Conservation (phyloP, 2,888 invertebrate genomes). For the Nephrotoma flavescens region DNA sequence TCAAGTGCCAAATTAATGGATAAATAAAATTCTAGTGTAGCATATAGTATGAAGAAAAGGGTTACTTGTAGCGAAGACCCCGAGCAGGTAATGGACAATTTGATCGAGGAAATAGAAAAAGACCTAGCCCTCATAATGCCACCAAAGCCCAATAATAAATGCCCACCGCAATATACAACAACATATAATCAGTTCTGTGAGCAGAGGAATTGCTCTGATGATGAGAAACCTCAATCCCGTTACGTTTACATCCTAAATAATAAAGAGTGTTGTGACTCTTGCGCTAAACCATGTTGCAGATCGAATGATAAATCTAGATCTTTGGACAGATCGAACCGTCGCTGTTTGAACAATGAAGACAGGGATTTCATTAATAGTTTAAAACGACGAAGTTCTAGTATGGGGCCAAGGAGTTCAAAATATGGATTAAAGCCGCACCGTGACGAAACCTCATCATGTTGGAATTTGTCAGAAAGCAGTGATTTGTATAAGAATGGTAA, state of each 20-base stretch:
- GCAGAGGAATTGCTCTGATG: background rate
- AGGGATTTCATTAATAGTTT: too few relatives aligned
- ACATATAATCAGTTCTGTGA: background rate
- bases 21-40: background rate
- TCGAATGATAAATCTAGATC: too few relatives aligned
- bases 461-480: too few relatives aligned
- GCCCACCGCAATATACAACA: background rate
- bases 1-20: background rate
- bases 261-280: background rate
- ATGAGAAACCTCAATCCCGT: background rate
- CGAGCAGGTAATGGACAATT: background rate
- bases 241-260: background rate
- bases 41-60: background rate
- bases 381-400: background rate
- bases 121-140: background rate
- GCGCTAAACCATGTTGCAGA: too few relatives aligned
- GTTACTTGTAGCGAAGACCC: background rate
- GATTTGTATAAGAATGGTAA: background rate
- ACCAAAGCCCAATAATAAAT: background rate
- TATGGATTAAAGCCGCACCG: background rate
- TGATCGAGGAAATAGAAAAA: background rate
- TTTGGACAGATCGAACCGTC: too few relatives aligned
- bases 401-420: background rate
- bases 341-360: too few relatives aligned
- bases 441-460: background rate